These are phyloP conservation scores for Drosophila eugracilis DNA, from an alignment of 1,140 invertebrate species.

Conservation along the genomic window DNA sequence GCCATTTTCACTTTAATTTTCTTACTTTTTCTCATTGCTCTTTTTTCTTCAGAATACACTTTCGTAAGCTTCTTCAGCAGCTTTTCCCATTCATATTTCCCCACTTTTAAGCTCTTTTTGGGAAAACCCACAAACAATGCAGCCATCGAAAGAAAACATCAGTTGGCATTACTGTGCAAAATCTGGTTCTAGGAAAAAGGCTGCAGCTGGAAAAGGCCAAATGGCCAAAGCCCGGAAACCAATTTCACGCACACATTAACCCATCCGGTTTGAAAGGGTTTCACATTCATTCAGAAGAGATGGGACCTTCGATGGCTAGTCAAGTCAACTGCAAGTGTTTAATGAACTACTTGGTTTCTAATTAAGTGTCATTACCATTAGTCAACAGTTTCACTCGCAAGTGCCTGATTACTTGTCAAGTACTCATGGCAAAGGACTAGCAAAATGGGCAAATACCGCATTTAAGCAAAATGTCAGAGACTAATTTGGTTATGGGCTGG, in stretches of 20 bases:
- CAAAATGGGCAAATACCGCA: too few species aligned
- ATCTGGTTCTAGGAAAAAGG: not conserved
- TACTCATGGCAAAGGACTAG: not conserved
- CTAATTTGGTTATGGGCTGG: not conserved
- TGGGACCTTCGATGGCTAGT: not conserved
- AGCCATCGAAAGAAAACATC: conserved; percentile 6
- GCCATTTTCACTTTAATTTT: conserved; percentile 10
- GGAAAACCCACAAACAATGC: conserved; percentile 46
- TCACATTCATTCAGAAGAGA: not conserved
- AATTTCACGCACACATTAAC: conserved; percentile 71
- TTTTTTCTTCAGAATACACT: conserved; percentile 2
- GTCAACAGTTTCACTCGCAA: conserved; percentile 39
- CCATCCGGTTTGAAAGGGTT: not conserved
- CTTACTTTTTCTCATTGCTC: not conserved
- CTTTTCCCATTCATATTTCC: conserved; percentile 33
- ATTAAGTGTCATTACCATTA: conserved; percentile 67
- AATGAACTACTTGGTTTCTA: conserved; percentile 60
- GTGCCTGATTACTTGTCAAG: conserved; percentile 33
- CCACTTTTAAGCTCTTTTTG: conserved; percentile 8
- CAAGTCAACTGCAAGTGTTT: conserved; percentile 32
- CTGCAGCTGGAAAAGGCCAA: conserved; percentile 5
- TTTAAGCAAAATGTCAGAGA: too few species aligned
- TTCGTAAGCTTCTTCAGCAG: conserved; percentile 13
- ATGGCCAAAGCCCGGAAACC: conserved; percentile 31
- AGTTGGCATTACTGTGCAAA: conserved; percentile 23